These are phyloP conservation scores for Tonatia bakeri DNA, from an alignment of 2,113 vertebrate species.

Conservation along the genomic window DNA sequence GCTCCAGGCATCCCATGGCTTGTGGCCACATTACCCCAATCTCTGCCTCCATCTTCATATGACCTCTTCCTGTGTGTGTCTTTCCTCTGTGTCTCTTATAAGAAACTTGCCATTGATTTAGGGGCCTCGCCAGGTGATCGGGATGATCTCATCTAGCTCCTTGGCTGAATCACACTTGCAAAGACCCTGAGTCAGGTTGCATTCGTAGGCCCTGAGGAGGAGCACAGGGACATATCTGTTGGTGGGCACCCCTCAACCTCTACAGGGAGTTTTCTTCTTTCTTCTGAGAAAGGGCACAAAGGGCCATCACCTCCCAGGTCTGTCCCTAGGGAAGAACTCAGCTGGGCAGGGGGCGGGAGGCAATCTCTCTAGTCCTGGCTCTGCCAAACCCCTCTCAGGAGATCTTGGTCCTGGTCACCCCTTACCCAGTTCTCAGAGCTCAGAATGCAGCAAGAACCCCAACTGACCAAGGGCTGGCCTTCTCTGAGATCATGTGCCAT, in stretches of 20 bases:
- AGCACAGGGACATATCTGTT: background rate
- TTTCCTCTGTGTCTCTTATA: background rate
- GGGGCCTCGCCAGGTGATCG: background rate
- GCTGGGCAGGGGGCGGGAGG: no score
- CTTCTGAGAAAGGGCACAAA: background rate
- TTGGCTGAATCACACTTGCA: background rate
- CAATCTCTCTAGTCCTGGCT: background rate
- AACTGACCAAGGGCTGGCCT: accelerated
- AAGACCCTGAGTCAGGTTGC: background rate
- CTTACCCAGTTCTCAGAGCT: background rate
- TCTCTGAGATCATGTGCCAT: background rate
- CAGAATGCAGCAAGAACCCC: background rate
- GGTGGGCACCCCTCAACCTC: background rate
- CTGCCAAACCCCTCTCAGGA: accelerated
- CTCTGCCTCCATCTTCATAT: accelerated
- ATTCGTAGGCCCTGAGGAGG: background rate
- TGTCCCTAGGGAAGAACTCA: background rate
- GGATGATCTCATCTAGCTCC: background rate
- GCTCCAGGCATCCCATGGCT: background rate
- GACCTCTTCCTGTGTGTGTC: no score
- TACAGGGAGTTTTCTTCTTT: background rate
- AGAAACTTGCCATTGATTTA: background rate
- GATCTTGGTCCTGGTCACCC: background rate
- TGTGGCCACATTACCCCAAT: accelerated
- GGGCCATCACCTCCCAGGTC: background rate